A percentile compares a stretch with the other conserved stretches of the same genome.
Conservation (phyloP, 2,113 vertebrate species). For the human region GRCh38 chr4:18461001-18461500, state of each 20-base stretch:
- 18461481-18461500: not conserved
- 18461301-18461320: not conserved
- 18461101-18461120: not conserved
- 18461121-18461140: not conserved
- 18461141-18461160: not conserved
- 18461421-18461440: slow-evolving; percentile 21
- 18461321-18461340: not conserved
- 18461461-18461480: slow-evolving; percentile 1
- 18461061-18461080: not conserved
- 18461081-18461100: not conserved
- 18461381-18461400: slow-evolving; percentile 18
- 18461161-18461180: not conserved
- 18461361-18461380: slow-evolving; percentile 17
- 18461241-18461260: slow-evolving; percentile 40
- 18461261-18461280: slow-evolving; percentile 15
- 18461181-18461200: not conserved
- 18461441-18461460: slow-evolving; percentile 21
- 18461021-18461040: not conserved
- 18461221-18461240: not conserved
- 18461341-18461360: not conserved
- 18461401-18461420: slow-evolving; percentile 43
- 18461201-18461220: not conserved
- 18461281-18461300: not conserved
- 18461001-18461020: not conserved
- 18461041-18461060: not conserved